Conservation (phyloP, 2,797 vertebrate species). For the Allobates femoralis region DNA sequence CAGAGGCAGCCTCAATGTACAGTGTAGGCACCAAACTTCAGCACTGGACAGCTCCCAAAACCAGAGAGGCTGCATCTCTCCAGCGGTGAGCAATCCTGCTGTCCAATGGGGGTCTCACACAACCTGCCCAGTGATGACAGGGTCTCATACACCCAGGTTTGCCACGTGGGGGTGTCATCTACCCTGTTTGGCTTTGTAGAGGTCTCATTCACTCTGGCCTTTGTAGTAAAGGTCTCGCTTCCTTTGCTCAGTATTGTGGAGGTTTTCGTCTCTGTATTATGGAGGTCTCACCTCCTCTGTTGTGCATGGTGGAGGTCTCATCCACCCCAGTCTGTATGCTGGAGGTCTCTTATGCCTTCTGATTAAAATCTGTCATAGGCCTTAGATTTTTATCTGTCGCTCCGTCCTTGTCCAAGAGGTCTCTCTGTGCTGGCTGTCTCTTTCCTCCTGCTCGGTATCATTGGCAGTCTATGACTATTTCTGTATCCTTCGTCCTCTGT, state of each 20-base stretch:
- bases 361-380: not conserved
- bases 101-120: not conserved
- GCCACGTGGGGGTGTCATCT: not conserved
- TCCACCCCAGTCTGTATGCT: not conserved
- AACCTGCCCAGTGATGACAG: not conserved
- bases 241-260: not conserved
- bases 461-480: no score
- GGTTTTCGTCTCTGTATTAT: not conserved
- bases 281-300: not conserved
- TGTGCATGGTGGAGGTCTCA: not conserved
- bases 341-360: not conserved
- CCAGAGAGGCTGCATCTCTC: not conserved
- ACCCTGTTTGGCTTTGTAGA: not conserved
- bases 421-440: no score
- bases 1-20: not conserved
- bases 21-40: not conserved
- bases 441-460: no score
- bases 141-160: not conserved
- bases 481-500: no score
- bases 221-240: not conserved
- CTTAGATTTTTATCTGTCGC: no score
- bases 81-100: not conserved
- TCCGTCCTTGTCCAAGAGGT: not conserved
- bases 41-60: slow-evolving; percentile 47
- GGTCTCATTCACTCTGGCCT: not conserved